Evolutionary conservation across 2,113 vertebrate genomes (phyloP), one percentile per base, ranked within the genome.

Genomic region (Lipophrys pholis): DNA sequence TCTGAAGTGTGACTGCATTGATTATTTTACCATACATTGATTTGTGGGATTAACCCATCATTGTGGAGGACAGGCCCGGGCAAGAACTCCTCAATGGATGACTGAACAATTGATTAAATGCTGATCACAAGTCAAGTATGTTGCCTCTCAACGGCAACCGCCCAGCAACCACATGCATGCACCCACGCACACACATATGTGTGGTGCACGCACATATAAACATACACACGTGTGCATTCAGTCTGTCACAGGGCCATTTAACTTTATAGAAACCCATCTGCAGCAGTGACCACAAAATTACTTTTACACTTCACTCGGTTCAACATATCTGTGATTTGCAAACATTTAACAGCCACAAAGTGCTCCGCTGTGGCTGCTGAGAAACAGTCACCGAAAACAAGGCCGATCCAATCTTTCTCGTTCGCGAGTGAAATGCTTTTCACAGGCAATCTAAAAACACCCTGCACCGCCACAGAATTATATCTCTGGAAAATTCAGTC

Each of bases 401-500:
- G 6, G 60, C 45, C 2, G 8, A 51, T 49, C 52, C 54, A 77
- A 80, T 74, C 54, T 6, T 11, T 80, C 66, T 57, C 30, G 70
- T 62, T 71, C 69, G 80, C 76, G 76, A 91, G 81, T 66, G 82
- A 87, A 86, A 90, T 36, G 55, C 62, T 83, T 72, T 59, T 82
- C 74, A 62, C 60, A 73, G 46, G 51, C 74, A 60, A 83, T 73
- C 62, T 67, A 83, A 85, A 79, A 51, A 73, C 69, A 79, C 52
- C 63, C 69, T 64, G 17, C 14, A 55, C 1, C 2, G 78, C 69
- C 83, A 72, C 76, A 81, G 71, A 83, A 88, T 78, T 78, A 87
- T 68, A 82, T 78, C 74, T 73, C 64, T 70, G 52, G 54, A 72
- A 76, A 71, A 73, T 59, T 35, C 65, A 56, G 15, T 30, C 14